Percentiles rank a stretch among this genome's conserved stretches.
phyloP scores from a whole-genome alignment of 2,888 invertebrate genomes.

The Himalopsyche anomala region DNA sequence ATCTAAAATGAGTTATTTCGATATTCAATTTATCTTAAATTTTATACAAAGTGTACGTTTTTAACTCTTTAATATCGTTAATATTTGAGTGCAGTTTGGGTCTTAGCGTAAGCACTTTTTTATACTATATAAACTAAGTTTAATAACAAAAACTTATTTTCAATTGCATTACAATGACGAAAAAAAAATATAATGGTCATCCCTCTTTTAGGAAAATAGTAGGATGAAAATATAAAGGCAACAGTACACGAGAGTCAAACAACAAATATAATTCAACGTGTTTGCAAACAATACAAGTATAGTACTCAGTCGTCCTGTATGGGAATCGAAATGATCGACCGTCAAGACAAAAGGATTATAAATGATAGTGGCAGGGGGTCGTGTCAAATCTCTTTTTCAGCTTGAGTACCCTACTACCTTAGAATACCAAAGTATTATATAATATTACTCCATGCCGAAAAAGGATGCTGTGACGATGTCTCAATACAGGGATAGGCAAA shows the following conservation, averaged over 20 bases:
- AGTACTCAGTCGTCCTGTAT: slow-evolving; percentile 43
- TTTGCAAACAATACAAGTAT: slow-evolving; percentile 56
- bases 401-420: slow-evolving; percentile 48
- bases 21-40: too few species aligned
- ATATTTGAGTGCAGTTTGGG: too few species aligned
- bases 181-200: too few species aligned
- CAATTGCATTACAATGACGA: too few species aligned
- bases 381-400: slow-evolving; percentile 61
- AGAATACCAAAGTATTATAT: slow-evolving; percentile 37
- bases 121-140: too few species aligned
- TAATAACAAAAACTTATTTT: too few species aligned
- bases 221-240: too few species aligned
- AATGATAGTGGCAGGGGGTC: slow-evolving; percentile 56
- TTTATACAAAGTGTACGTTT: too few species aligned
- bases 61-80: too few species aligned
- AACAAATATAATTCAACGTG: slow-evolving; percentile 56
- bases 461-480: slow-evolving; percentile 27
- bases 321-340: slow-evolving; percentile 49
- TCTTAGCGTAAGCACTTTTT: too few species aligned
- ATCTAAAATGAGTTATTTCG: too few species aligned
- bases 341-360: slow-evolving; percentile 56
- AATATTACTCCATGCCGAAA: slow-evolving; percentile 8
- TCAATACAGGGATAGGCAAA: background rate
- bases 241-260: background rate
- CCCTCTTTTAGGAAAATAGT: too few species aligned